Percentiles rank a stretch among this genome's conserved stretches.
These are phyloP conservation scores for Emmelina monodactyla DNA, from an alignment of 2,888 invertebrate genomes.

Conservation along the genomic window DNA sequence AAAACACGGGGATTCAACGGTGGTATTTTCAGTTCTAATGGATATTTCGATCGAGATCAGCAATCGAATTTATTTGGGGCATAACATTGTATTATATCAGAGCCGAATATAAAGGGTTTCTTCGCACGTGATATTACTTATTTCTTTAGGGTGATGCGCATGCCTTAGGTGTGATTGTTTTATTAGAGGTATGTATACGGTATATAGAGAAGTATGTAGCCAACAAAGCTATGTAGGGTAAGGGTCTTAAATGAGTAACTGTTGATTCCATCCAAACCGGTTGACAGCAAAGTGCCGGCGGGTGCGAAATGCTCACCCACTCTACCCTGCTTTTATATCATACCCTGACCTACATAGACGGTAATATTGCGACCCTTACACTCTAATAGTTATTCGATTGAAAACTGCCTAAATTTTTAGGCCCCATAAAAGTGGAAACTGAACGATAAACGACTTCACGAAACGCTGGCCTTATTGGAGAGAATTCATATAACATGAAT, in stretches of 20 bases:
- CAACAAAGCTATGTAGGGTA: not conserved
- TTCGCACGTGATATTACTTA: slow-evolving; percentile 27
- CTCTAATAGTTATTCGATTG: too few species aligned
- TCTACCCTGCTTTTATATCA: not conserved
- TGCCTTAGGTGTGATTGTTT: slow-evolving; percentile 27
- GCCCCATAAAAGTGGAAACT: too few species aligned
- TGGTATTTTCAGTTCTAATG: slow-evolving; percentile 17
- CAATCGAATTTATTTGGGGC: not conserved
- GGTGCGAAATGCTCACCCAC: not conserved
- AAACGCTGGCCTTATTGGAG: too few species aligned
- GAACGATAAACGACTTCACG: too few species aligned
- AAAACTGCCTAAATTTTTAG: too few species aligned
- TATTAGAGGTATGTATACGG: slow-evolving; percentile 24
- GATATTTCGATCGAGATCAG: not conserved
- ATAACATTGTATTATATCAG: not conserved
- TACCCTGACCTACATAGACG: too few species aligned
- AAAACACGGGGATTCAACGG: slow-evolving; percentile 52
- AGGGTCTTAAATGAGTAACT: slow-evolving; percentile 20
- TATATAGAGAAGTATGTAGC: slow-evolving; percentile 6
- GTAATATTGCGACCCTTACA: too few species aligned
- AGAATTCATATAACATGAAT: too few species aligned
- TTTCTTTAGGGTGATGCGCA: slow-evolving; percentile 36
- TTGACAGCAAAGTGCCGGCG: not conserved
- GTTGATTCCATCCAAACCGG: slow-evolving; percentile 18
- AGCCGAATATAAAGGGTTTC: slow-evolving; percentile 10